Conservation (phyloP, 1,140 invertebrate species). For the Steinernema feltiae region DNA sequence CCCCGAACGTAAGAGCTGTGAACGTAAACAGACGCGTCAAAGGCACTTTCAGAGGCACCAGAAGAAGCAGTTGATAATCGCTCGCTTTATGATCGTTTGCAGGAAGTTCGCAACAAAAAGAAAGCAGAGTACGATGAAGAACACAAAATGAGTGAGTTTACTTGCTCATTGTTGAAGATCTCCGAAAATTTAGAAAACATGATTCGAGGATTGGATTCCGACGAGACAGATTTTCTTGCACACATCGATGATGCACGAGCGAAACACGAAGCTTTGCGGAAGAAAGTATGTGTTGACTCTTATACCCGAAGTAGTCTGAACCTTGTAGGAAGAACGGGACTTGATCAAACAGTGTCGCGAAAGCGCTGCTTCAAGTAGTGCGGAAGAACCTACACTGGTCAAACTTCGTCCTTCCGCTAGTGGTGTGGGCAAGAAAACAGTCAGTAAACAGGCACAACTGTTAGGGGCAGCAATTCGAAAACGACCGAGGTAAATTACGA, state of each 20-base stretch:
- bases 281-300: conserved; percentile 46
- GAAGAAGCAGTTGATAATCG: conserved; percentile 69
- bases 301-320: conserved; percentile 36
- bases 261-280: conserved; percentile 42
- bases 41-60: conserved; percentile 64
- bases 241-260: conserved; percentile 68
- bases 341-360: conserved; percentile 35
- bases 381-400: not conserved
- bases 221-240: conserved; percentile 86
- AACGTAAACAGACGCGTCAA: conserved; percentile 23
- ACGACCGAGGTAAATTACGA: not conserved
- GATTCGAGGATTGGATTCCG: conserved; percentile 85
- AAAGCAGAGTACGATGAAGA: conserved; percentile 88
- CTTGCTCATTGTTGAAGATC: not conserved
- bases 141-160: conserved; percentile 73
- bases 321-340: conserved; percentile 52
- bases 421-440: not conserved
- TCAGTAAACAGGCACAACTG: conserved; percentile 5
- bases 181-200: conserved; percentile 70
- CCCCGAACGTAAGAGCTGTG: conserved; percentile 68
- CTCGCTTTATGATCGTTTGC: conserved; percentile 76
- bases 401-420: not conserved
- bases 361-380: conserved; percentile 6
- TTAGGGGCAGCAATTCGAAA: not conserved
- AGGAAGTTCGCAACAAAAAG: conserved; percentile 81